These are phyloP conservation scores for Elephantulus edwardii DNA, from an alignment of 2,113 vertebrate species.

Conservation along the genomic window DNA sequence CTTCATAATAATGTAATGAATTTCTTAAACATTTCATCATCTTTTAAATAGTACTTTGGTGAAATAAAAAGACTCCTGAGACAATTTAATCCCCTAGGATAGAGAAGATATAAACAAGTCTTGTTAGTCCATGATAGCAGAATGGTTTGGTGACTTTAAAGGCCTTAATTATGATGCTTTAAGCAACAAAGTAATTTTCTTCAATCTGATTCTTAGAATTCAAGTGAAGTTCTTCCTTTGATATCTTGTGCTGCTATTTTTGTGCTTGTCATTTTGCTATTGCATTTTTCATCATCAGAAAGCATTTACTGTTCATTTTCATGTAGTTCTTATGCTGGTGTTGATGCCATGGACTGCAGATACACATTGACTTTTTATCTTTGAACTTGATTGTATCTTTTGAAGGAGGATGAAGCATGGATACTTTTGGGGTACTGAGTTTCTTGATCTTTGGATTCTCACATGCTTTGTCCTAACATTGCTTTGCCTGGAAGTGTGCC, in stretches of 20 bases:
- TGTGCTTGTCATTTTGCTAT: conserved; percentile 37
- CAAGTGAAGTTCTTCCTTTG: conserved; percentile 33
- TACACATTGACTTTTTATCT: conserved; percentile 9
- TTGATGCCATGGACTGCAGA: background rate
- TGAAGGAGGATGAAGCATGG: background rate
- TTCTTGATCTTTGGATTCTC: background rate
- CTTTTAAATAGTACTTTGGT: conserved; percentile 63
- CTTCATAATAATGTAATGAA: conserved; percentile 62
- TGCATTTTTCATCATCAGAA: conserved; percentile 47
- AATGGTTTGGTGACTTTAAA: conserved; percentile 63
- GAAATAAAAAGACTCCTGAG: conserved; percentile 55
- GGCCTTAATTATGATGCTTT: conserved; percentile 69
- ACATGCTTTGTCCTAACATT: background rate
- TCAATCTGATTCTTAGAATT: conserved; percentile 64
- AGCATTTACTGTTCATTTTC: conserved; percentile 1
- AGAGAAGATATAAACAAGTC: conserved; percentile 64
- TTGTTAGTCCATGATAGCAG: conserved; percentile 54
- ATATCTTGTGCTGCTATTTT: conserved; percentile 47
- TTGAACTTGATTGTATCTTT: background rate
- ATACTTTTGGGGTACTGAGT: conserved; percentile 18
- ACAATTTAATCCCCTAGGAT: conserved; percentile 62
- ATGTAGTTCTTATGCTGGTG: background rate
- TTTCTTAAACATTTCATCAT: conserved; percentile 68
- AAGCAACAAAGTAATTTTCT: conserved; percentile 65
- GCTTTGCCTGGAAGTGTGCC: background rate